These are phyloP conservation scores for Lepidurus apus DNA, from an alignment of 1,140 invertebrate genomes.

Conservation along the genomic window DNA sequence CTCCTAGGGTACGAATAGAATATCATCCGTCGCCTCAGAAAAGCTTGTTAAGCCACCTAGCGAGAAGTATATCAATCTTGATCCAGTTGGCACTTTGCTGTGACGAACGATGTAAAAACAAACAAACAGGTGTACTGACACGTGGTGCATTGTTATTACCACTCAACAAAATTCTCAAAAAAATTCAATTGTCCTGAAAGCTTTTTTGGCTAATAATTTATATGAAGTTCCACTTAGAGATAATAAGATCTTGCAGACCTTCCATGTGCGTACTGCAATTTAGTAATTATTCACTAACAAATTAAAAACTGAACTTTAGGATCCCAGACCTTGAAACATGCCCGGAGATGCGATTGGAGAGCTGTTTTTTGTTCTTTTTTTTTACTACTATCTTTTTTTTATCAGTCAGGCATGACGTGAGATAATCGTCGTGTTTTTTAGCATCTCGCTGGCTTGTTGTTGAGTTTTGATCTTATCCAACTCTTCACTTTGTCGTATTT, in stretches of 20 bases:
- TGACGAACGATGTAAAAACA: not conserved
- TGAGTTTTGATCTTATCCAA: not conserved
- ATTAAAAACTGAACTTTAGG: not conserved
- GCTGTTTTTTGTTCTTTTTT: not conserved
- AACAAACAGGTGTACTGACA: not conserved
- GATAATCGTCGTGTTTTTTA: not conserved
- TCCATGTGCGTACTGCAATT: no score
- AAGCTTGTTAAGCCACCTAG: not conserved
- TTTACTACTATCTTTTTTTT: not conserved
- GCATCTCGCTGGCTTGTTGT: not conserved
- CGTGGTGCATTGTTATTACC: not conserved
- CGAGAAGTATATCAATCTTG: not conserved
- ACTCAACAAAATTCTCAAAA: no score
- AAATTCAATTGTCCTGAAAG: no score
- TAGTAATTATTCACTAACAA: no score
- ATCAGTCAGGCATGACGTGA: not conserved
- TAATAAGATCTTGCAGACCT: no score
- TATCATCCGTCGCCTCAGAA: not conserved
- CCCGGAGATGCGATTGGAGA: not conserved
- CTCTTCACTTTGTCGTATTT: no score
- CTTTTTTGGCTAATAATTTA: no score
- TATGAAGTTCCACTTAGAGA: no score
- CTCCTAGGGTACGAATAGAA: not conserved
- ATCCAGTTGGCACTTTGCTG: not conserved
- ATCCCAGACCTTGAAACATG: not conserved